phyloP scores from a whole-genome alignment of 2,797 vertebrate genomes.

The Coranthus polyacanthus region DNA sequence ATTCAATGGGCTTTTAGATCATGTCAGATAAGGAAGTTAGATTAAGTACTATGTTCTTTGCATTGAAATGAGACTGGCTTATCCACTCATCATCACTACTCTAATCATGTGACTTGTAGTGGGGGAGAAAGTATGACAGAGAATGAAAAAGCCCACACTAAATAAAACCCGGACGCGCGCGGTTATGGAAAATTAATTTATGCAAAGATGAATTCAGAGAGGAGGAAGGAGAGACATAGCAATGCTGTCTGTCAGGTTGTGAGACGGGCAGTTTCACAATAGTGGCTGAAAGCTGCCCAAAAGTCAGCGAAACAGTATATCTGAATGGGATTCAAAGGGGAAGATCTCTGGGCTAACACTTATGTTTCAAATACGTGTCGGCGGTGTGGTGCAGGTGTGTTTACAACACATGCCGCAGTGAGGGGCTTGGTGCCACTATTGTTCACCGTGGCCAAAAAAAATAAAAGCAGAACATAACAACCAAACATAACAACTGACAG shows the following conservation, averaged over 20 bases:
- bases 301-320: neutral
- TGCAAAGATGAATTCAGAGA: neutral
- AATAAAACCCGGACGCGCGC: neutral
- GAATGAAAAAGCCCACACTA: neutral
- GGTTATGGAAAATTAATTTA: slow-evolving; percentile 1
- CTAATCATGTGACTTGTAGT: slow-evolving; percentile 37
- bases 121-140: slow-evolving; percentile 3
- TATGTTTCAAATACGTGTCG: too few species aligned
- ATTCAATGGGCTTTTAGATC: neutral
- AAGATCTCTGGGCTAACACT: neutral
- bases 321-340: neutral
- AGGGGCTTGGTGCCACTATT: slow-evolving; percentile 21
- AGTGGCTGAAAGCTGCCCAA: neutral
- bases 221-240: neutral
- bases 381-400: slow-evolving; percentile 32
- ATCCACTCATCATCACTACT: slow-evolving; percentile 41
- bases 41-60: neutral
- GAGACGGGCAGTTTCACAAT: neutral
- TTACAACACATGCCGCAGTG: slow-evolving; percentile 63
- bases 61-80: neutral
- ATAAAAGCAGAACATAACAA: too few species aligned
- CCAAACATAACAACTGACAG: neutral
- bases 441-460: neutral
- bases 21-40: neutral
- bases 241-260: slow-evolving; percentile 9